phyloP scores from a whole-genome alignment of 2,888 invertebrate species.

The Drosophila silvestris region DNA sequence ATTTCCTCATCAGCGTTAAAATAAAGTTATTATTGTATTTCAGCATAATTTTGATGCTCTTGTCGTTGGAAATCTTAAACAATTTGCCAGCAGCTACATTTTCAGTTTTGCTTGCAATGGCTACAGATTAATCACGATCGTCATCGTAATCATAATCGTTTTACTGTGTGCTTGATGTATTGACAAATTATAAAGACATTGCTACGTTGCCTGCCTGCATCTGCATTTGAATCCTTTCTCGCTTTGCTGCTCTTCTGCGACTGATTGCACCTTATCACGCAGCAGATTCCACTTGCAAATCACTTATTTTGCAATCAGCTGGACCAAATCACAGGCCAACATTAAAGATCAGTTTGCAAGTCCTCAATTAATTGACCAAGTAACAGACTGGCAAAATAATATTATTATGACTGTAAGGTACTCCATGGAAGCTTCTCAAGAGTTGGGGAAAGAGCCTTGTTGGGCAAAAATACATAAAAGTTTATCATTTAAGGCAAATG shows the following conservation, averaged over 20 bases:
- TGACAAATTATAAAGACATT: constrained; percentile 76
- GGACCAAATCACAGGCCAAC: constrained; percentile 20
- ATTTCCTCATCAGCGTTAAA: constrained; percentile 73
- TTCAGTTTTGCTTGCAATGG: constrained; percentile 37
- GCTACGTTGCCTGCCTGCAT: constrained; percentile 2
- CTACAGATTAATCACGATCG: constrained; percentile 15
- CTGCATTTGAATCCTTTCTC: constrained; percentile 3
- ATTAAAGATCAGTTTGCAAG: not conserved
- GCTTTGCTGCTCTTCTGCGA: constrained; percentile 11
- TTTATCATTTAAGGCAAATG: not conserved
- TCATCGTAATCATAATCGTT: constrained; percentile 39
- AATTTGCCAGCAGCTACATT: constrained; percentile 33
- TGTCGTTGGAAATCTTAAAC: constrained; percentile 34
- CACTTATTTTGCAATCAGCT: constrained; percentile 78
- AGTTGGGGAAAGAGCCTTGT: not conserved
- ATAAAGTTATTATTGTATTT: constrained; percentile 78
- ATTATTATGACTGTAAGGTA: not conserved
- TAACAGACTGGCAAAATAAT: not conserved
- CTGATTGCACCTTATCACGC: constrained; percentile 78
- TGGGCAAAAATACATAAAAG: not conserved
- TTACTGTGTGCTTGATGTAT: constrained; percentile 76
- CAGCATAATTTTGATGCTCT: constrained; percentile 39
- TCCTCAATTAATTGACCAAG: not conserved
- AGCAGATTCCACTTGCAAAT: constrained; percentile 56
- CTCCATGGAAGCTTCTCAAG: too few relatives aligned